Base-by-base conservation (phyloP, 2,797 vertebrate genomes). In the Threskiornis aethiopicus region DNA sequence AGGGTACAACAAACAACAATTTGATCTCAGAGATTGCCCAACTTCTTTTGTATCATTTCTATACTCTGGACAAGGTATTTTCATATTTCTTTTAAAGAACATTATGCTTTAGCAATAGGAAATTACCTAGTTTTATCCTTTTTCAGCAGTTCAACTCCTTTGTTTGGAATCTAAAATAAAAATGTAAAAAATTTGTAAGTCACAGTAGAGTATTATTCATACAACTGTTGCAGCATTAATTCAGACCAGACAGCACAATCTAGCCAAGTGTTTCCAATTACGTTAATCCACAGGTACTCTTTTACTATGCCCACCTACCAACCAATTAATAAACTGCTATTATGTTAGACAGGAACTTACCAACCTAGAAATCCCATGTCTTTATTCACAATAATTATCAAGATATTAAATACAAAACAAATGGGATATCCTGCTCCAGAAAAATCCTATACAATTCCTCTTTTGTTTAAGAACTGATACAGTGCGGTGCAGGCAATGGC, bases 61-160 rank as follows among this genome's bases (percentile, higher is more conserved):
- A 12, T 47, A 31, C 17, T 66, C 42, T 82, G 35, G 18, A 11
- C 17, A 70, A 87, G 11, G 11, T 35, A 25, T 87, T 87, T 92
- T 51, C 11, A 0, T 22, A 29, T 37, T 70, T 92, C 20, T 67
- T 89, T 86, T 55, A 54, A 76, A 72, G 16, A 86, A 47, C 26
- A 39, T 26, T 9, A 69, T 87, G 46, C 42, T 87, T 82, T 77
- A 83, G 80, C 62, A 84, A 54, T 25, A 87, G 13, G 11, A 87
- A 91, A 93, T 98, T 98, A 98, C 98, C 98, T 97, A 37, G 97
- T 97, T 96, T 98, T 98, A 93, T 98, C 98, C 96, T 98, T 98
- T 91, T 98, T 98, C 91, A 98, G 92, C 76, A 98, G 90, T 78
- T 98, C 98, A 94, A 98, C 97, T 88, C 98, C 98, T 97, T 98